phyloP scores from a whole-genome alignment of 2,113 vertebrate genomes.

The Hypanus sabinus region DNA sequence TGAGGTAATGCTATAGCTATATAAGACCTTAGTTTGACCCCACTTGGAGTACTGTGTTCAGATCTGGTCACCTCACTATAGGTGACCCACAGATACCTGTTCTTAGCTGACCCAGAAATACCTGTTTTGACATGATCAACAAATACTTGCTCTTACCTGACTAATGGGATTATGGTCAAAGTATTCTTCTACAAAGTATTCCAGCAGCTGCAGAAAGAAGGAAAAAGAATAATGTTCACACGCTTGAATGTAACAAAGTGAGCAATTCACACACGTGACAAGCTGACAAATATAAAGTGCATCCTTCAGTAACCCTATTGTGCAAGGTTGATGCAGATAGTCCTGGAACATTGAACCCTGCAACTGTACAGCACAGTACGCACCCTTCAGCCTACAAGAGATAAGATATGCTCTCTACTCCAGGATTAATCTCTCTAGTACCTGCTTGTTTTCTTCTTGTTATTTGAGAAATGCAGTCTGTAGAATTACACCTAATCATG shows the following conservation, averaged over 20 bases:
- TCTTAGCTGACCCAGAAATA: background rate
- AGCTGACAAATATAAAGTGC: background rate
- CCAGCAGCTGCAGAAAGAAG: constrained; percentile 68
- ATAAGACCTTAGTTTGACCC: too few species aligned
- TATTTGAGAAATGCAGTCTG: background rate
- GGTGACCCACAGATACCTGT: background rate
- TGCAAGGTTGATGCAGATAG: background rate
- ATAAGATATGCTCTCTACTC: too few species aligned
- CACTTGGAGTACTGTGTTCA: too few species aligned
- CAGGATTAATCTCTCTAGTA: too few species aligned
- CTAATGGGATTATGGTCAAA: constrained; percentile 98
- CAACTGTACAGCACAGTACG: too few species aligned
- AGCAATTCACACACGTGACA: background rate
- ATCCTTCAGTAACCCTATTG: background rate
- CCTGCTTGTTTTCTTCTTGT: background rate
- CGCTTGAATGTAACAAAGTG: background rate
- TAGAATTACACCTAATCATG: too few species aligned
- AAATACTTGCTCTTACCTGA: constrained; percentile 64
- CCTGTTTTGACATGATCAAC: too few species aligned
- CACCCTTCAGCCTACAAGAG: too few species aligned
- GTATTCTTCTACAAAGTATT: constrained; percentile 89
- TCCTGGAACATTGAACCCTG: too few species aligned
- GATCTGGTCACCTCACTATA: too few species aligned
- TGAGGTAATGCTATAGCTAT: too few species aligned
- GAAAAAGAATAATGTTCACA: background rate